Evolutionary conservation across 2,888 invertebrate genomes (phyloP).

Genomic region (Melikaiella ostensackeni): DNA sequence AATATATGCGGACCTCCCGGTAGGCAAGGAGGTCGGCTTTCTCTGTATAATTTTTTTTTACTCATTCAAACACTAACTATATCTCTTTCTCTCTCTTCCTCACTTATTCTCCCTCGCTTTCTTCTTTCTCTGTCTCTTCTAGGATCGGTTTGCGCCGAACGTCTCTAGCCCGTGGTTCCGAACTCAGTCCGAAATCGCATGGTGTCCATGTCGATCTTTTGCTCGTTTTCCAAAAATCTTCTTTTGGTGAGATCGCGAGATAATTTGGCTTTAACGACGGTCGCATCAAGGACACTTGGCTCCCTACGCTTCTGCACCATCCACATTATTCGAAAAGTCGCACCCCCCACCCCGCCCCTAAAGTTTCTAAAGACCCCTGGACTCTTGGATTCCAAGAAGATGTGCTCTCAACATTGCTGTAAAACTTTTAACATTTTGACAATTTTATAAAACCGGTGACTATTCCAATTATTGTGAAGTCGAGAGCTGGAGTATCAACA

Average conservation of each 20-base stretch:
- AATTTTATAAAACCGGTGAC: conserved; percentile 45
- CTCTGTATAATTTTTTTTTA: conserved; percentile 75
- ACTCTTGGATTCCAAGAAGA: conserved; percentile 56
- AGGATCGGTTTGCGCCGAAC: conserved; percentile 77
- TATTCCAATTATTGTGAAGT: background rate
- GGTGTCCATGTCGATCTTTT: conserved; percentile 58
- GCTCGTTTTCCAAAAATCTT: conserved; percentile 49
- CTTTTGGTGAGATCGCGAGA: conserved; percentile 74
- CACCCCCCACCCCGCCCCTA: conserved; percentile 55
- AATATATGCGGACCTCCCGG: conserved; percentile 77
- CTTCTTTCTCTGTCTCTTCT: conserved; percentile 63
- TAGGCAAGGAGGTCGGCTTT: conserved; percentile 76
- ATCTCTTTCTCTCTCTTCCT: conserved; percentile 61
- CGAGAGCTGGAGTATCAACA: conserved; percentile 73
- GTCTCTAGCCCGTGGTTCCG: conserved; percentile 76
- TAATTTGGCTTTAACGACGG: conserved; percentile 76
- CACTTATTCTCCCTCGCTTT: conserved; percentile 63
- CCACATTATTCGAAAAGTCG: conserved; percentile 66
- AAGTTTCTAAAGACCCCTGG: conserved; percentile 52
- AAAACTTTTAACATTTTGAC: background rate
- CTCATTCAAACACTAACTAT: conserved; percentile 55
- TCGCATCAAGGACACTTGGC: conserved; percentile 78
- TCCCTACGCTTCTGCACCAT: conserved; percentile 76
- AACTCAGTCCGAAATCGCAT: conserved; percentile 73
- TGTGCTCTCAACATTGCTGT: conserved; percentile 42